A percentile compares a stretch with the other conserved stretches of the same genome.
Evolutionary conservation across 1,140 invertebrate genomes (phyloP).

Genomic region (Pogonomyrmex californicus): DNA sequence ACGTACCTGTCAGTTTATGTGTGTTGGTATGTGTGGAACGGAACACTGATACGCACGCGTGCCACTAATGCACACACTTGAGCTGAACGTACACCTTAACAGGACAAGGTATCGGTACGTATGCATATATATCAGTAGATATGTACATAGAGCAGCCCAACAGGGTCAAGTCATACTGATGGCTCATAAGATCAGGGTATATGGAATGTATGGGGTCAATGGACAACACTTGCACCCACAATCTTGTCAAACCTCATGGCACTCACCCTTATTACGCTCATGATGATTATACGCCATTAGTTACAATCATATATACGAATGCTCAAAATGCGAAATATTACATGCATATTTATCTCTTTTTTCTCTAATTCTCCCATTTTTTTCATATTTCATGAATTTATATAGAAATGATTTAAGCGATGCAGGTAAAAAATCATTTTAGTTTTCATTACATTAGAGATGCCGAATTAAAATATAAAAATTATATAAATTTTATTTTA

Average conservation of each 20-base stretch:
- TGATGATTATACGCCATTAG: slow-evolving; percentile 1
- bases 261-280: slow-evolving; percentile 23
- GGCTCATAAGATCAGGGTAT: slow-evolving; percentile 59
- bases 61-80: slow-evolving; percentile 51
- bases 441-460: background rate
- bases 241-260: background rate
- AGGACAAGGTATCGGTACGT: background rate
- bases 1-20: background rate
- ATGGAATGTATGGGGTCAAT: slow-evolving; percentile 57
- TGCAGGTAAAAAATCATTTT: background rate
- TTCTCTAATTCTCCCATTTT: background rate
- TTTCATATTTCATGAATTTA: background rate
- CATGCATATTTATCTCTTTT: background rate
- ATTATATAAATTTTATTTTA: background rate
- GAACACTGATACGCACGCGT: slow-evolving; percentile 6
- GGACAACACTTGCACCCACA: slow-evolving; percentile 53
- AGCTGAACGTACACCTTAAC: slow-evolving; percentile 13
- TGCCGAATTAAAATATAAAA: background rate
- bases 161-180: slow-evolving; percentile 62
- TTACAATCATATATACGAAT: background rate
- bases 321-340: background rate
- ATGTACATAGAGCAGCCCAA: slow-evolving; percentile 31
- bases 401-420: background rate
- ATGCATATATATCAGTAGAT: slow-evolving; percentile 56
- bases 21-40: background rate